Conservation (phyloP, 2,113 vertebrate genomes). For the Empidonax alnorum region DNA sequence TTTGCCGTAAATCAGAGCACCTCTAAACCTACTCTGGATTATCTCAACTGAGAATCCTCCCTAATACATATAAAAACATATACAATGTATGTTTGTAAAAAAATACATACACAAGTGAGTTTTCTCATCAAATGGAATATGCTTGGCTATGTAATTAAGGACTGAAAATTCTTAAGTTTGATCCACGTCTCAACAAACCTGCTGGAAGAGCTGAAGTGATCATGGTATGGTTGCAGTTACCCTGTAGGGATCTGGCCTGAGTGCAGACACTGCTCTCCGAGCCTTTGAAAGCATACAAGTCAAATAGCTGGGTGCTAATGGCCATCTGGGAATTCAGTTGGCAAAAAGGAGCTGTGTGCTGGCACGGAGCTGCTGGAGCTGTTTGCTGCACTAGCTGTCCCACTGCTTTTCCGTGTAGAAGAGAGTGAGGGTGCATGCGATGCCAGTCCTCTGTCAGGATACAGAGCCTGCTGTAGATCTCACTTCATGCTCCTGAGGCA, state of each 20-base stretch:
- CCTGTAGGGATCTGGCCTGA: not conserved
- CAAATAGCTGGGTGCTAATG: slow-evolving; percentile 20
- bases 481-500: not conserved
- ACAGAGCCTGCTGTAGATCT: not conserved
- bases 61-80: not conserved
- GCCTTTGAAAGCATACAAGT: not conserved
- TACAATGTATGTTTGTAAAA: not conserved
- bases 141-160: not conserved
- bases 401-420: not conserved
- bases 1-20: not conserved
- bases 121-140: not conserved
- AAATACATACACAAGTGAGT: not conserved
- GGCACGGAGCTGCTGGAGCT: not conserved
- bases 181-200: not conserved
- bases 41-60: not conserved
- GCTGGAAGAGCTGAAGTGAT: not conserved
- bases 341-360: not conserved
- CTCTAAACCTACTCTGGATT: not conserved
- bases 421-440: not conserved
- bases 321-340: slow-evolving; percentile 13
- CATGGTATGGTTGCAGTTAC: not conserved
- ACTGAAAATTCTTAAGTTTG: not conserved
- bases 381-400: not conserved
- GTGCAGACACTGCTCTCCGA: not conserved
- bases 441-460: not conserved